Evolutionary conservation across 2,888 invertebrate species (phyloP).

Genomic region (Cheilosia pagana): DNA sequence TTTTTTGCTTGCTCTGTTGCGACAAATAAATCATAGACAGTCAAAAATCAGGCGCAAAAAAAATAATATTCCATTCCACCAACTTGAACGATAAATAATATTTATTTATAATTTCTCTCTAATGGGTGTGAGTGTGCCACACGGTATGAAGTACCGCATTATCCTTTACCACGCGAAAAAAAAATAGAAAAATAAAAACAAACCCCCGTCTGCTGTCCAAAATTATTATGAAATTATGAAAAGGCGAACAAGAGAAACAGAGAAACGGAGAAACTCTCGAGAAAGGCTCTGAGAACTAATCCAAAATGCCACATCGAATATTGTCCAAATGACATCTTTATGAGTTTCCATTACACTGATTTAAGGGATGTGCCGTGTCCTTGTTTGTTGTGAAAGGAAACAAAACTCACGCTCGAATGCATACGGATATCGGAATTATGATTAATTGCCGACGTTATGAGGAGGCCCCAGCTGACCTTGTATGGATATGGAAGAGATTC

Average conservation of each 20-base stretch:
- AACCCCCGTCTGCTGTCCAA: conserved; percentile 38
- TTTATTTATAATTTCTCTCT: conserved; percentile 67
- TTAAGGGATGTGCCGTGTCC: conserved; percentile 57
- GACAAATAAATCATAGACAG: conserved; percentile 60
- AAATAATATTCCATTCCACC: conserved; percentile 17
- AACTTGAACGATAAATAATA: conserved; percentile 68
- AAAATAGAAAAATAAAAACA: conserved; percentile 54
- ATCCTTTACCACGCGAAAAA: conserved; percentile 57
- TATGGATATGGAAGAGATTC: background rate
- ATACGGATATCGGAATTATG: conserved; percentile 54
- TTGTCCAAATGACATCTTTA: conserved; percentile 74
- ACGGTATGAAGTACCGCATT: conserved; percentile 28
- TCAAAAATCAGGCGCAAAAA: conserved; percentile 31
- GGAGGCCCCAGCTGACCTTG: conserved; percentile 56
- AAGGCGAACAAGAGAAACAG: conserved; percentile 12
- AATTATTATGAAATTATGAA: conserved; percentile 72
- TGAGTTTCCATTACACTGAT: conserved; percentile 75
- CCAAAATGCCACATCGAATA: conserved; percentile 71
- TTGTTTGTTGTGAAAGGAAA: conserved; percentile 37
- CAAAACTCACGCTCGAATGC: conserved; percentile 68
- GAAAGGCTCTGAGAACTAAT: conserved; percentile 66
- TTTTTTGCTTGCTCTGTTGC: conserved; percentile 6
- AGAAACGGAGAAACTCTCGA: conserved; percentile 10
- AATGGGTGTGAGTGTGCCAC: conserved; percentile 63
- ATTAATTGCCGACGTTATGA: conserved; percentile 58